phyloP scores from a whole-genome alignment of 2,113 vertebrate species.

The Malurus cyaneus region DNA sequence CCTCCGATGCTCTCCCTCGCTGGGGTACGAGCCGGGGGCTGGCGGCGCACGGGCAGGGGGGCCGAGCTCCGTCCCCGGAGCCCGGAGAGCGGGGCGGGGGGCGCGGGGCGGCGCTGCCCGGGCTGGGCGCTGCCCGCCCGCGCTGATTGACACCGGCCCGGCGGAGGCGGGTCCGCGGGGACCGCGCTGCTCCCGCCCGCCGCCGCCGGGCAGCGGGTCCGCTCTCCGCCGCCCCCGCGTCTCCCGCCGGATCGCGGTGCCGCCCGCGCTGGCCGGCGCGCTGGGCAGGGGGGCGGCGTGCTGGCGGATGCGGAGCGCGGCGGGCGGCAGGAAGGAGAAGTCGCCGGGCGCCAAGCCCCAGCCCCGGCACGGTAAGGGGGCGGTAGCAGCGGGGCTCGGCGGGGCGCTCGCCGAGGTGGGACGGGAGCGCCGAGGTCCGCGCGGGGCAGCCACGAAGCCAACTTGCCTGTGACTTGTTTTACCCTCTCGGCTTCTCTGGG shows the following conservation, averaged over 20 bases:
- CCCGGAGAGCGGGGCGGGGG: neutral
- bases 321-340: constrained; percentile 49
- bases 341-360: constrained; percentile 12
- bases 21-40: neutral
- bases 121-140: neutral
- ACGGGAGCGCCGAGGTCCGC: neutral
- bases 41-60: neutral
- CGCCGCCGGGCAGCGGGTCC: no score
- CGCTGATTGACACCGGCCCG: neutral
- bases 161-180: neutral
- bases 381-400: neutral
- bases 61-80: neutral
- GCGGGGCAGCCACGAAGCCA: neutral
- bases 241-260: neutral
- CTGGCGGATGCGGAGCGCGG: constrained; percentile 66
- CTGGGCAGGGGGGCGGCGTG: constrained; percentile 47
- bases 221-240: neutral
- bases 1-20: neutral
- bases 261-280: neutral
- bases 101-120: neutral
- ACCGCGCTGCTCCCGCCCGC: no score
- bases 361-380: constrained; percentile 61
- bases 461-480: neutral
- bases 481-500: neutral
- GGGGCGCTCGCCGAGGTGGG: neutral